Percentiles rank a stretch among this genome's conserved stretches.
These are phyloP conservation scores for Choristoneura rosaceana DNA, from an alignment of 2,888 invertebrate genomes.

Conservation along the genomic window DNA sequence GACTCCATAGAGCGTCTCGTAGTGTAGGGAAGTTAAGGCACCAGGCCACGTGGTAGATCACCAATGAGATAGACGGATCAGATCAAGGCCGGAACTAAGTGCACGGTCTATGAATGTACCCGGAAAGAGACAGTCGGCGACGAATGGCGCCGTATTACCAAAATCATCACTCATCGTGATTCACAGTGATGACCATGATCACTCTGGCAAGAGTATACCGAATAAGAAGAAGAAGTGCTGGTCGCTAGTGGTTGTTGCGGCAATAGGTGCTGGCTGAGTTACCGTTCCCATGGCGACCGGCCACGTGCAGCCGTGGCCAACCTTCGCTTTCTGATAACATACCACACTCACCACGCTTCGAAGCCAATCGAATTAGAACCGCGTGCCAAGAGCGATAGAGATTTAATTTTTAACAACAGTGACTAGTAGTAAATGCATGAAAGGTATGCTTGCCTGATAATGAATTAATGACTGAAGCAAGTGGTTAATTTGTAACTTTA, in stretches of 20 bases:
- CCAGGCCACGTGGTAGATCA: too few species aligned
- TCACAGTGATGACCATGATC: too few species aligned
- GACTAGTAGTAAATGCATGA: slow-evolving; percentile 26
- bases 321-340: slow-evolving; percentile 51
- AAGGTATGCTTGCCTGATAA: slow-evolving; percentile 1
- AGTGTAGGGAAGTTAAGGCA: too few species aligned
- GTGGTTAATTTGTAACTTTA: slow-evolving; percentile 15
- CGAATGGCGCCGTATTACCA: too few species aligned
- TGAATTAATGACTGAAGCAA: slow-evolving; percentile 27
- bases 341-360: slow-evolving; percentile 42
- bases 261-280: slow-evolving; percentile 47
- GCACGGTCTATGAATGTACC: too few species aligned
- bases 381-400: slow-evolving; percentile 21
- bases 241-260: slow-evolving; percentile 49
- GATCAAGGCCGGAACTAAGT: too few species aligned
- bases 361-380: slow-evolving; percentile 36
- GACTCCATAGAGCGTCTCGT: too few species aligned
- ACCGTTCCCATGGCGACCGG: slow-evolving; percentile 59
- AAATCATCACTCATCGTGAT: too few species aligned
- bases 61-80: too few species aligned
- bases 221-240: not conserved
- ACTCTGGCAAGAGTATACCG: too few species aligned
- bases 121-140: too few species aligned
- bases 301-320: slow-evolving; percentile 47
- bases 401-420: slow-evolving; percentile 14